These are phyloP conservation scores for Epizoanthus scotinus DNA, from an alignment of 92 coral and sea anemone species.

Conservation along the genomic window DNA sequence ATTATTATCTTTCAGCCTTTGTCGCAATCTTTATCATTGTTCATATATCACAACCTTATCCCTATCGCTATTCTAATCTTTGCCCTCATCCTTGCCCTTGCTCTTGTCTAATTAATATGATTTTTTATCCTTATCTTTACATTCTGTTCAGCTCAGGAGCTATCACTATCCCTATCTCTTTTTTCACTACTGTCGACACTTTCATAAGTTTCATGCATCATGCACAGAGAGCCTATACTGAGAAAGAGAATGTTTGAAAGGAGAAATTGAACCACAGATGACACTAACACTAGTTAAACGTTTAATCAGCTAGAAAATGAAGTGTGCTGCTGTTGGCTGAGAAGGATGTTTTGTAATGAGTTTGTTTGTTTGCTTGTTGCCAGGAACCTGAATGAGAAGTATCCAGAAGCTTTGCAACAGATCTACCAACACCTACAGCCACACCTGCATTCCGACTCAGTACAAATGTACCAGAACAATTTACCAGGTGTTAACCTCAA, in stretches of 20 bases:
- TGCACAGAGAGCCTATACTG: too few relatives aligned
- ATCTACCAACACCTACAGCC: slow-evolving; percentile 71
- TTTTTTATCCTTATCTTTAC: background rate
- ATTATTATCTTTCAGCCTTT: too few relatives aligned
- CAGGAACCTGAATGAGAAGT: slow-evolving; percentile 68
- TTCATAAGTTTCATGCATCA: too few relatives aligned
- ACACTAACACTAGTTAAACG: too few relatives aligned
- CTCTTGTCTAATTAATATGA: background rate
- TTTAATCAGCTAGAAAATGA: too few relatives aligned
- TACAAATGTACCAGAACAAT: slow-evolving; percentile 61
- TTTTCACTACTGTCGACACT: too few relatives aligned
- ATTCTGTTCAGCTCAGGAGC: background rate
- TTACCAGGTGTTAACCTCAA: slow-evolving; percentile 73
- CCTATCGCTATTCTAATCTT: too few relatives aligned
- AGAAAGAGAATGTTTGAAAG: too few relatives aligned
- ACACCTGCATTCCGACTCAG: slow-evolving; percentile 65
- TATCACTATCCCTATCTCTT: too few relatives aligned
- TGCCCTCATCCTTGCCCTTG: background rate
- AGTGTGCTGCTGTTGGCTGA: too few relatives aligned
- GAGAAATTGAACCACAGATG: too few relatives aligned
- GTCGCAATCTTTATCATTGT: too few relatives aligned
- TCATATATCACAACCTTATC: background rate
- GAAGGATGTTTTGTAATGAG: background rate
- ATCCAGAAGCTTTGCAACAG: slow-evolving; percentile 60
- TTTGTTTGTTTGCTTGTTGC: background rate